These are phyloP conservation scores for Drosophila lutescens DNA, from an alignment of 2,888 invertebrate genomes.

Conservation along the genomic window DNA sequence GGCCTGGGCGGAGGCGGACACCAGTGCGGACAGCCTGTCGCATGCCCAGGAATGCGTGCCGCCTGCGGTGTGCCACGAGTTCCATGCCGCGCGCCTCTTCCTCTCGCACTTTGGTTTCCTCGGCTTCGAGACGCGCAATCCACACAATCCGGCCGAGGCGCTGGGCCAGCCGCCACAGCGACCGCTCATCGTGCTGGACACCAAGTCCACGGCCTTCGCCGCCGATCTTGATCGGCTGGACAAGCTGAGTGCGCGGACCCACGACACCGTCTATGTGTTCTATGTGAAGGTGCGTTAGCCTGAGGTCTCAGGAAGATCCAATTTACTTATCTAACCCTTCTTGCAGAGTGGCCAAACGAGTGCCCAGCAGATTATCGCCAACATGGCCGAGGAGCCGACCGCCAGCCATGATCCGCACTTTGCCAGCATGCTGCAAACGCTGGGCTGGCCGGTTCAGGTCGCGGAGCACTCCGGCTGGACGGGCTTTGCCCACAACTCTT, in stretches of 20 bases:
- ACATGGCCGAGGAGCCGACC: constrained; percentile 81
- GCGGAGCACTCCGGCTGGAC: constrained; percentile 97
- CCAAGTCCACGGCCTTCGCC: constrained; percentile 87
- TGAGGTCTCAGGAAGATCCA: rapidly evolving
- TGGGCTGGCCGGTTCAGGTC: constrained; percentile 95
- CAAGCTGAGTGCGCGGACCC: constrained; percentile 93
- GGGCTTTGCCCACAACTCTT: constrained; percentile 94
- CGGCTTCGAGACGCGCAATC: constrained; percentile 86
- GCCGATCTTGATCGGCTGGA: constrained; percentile 93
- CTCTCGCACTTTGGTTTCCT: constrained; percentile 98
- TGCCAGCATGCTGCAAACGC: constrained; percentile 87
- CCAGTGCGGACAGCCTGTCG: constrained; percentile 83
- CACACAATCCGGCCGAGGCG: constrained; percentile 78
- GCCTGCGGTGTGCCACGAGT: constrained; percentile 94
- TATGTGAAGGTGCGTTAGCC: constrained; percentile 88
- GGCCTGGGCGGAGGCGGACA: constrained; percentile 85
- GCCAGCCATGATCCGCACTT: constrained; percentile 85
- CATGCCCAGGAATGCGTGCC: constrained; percentile 91
- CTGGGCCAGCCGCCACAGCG: constrained; percentile 77
- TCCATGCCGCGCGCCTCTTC: constrained; percentile 97
- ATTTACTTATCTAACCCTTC: not conserved
- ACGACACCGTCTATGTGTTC: constrained; percentile 97
- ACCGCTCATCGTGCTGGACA: constrained; percentile 83
- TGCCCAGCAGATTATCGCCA: constrained; percentile 90
- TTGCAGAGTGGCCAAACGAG: constrained; percentile 89